Base-by-base conservation (phyloP, 2,888 invertebrate species). In the Hyalella azteca region DNA sequence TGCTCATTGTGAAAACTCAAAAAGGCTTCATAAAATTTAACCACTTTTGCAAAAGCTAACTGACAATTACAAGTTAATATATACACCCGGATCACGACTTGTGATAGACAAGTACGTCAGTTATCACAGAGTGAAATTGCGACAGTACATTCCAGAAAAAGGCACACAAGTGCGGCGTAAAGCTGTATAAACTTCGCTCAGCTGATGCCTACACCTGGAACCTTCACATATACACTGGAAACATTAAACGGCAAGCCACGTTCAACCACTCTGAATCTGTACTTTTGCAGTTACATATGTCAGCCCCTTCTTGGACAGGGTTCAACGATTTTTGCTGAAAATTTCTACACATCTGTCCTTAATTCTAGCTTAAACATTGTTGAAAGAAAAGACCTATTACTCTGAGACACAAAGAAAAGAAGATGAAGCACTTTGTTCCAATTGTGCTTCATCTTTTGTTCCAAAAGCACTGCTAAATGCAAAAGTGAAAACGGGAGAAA, bases 221-320 rank as follows among this genome's bases (percentile, higher is more conserved):
- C n/a, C n/a, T n/a, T n/a, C n/a, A n/a, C n/a, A n/a, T n/a, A n/a
- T 54, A 59, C 54, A 36, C 59, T 54, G 78, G 78, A 78, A 78
- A 49, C 19, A 49, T 49, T 15, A 22, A 49, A 49, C 15, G 49
- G 49, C 19, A 49, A 39, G 22, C n/a, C 22, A 39, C 54, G 36
- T 54, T 78, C 50, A 78, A 29, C 59, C 54, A 50, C 39, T 54
- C 59, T 1, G 50, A 59, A 50, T 54, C 54, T 32, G 39, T 78
- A 7, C n/a, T 39, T 54, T 50, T 59, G 54, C 39, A 40, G 54
- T 59, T n/a, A n/a, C n/a, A n/a, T n/a, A n/a, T 78, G 22, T 78
- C 54, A 50, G 39, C 39, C 32, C n/a, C 78, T 78, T 54, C 59
- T 76, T 29, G 1, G 26, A n/a, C 54, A 78, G 40, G 59, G 78